phyloP scores from a whole-genome alignment of 2,113 vertebrate genomes.

The Danio rerio region GRCz12tu NC_133198.1:31816501-31817000 shows the following conservation, averaged over 20 bases:
- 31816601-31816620: constrained; percentile 74
- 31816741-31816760: constrained; percentile 28
- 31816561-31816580: constrained; percentile 68
- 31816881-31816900: constrained; percentile 1
- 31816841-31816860: constrained; percentile 2
- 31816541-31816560: constrained; percentile 85
- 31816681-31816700: constrained; percentile 3
- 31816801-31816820: constrained; percentile 40
- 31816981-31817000: constrained; percentile 45
- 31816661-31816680: constrained; percentile 1
- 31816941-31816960: constrained; percentile 56
- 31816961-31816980: constrained; percentile 47
- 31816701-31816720: constrained; percentile 6
- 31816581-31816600: constrained; percentile 72
- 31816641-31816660: background rate
- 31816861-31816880: constrained; percentile 23
- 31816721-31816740: constrained; percentile 7
- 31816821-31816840: constrained; percentile 28
- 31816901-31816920: constrained; percentile 12
- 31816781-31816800: constrained; percentile 10
- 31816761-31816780: constrained; percentile 31
- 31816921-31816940: constrained; percentile 22
- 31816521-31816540: constrained; percentile 93
- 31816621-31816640: constrained; percentile 78
- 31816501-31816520: constrained; percentile 95